A percentile compares a stretch with the other conserved stretches of the same genome.
phyloP scores from a whole-genome alignment of 2,797 vertebrate genomes.

The Buceros bicornis region DNA sequence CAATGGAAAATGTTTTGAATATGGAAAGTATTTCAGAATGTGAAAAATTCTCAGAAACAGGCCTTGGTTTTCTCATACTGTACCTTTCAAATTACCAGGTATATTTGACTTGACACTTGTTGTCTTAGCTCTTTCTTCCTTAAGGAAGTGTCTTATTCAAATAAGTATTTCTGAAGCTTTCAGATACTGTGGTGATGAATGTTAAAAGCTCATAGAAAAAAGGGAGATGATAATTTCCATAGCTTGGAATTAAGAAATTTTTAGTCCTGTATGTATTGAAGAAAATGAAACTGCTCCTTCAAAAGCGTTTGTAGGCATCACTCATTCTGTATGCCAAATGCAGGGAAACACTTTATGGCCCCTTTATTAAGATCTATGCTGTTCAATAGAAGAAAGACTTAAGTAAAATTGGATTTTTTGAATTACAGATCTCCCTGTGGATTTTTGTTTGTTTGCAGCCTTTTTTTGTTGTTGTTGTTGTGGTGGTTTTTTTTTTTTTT shows the following conservation, averaged over 20 bases:
- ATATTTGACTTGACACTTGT: slow-evolving; percentile 18
- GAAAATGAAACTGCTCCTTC: background rate
- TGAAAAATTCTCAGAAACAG: slow-evolving; percentile 13
- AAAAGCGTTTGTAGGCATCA: background rate
- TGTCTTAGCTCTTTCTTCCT: slow-evolving; percentile 26
- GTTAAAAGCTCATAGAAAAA: slow-evolving; percentile 7
- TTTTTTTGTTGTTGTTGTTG: background rate
- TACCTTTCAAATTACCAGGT: slow-evolving; percentile 15
- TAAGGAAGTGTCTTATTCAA: slow-evolving; percentile 2
- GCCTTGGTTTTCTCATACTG: background rate
- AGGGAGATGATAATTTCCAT: background rate
- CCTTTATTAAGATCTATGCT: background rate
- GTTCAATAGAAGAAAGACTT: background rate
- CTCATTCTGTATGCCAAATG: background rate
- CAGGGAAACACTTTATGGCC: background rate
- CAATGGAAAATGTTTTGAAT: slow-evolving; percentile 10
- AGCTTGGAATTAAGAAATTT: background rate
- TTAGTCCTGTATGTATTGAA: background rate
- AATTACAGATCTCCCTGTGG: background rate
- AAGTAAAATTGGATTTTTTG: background rate
- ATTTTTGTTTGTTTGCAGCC: background rate
- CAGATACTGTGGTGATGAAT: background rate
- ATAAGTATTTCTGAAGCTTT: slow-evolving; percentile 10
- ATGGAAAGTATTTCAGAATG: slow-evolving; percentile 6
- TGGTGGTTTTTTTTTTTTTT: background rate